A percentile compares a stretch with the other conserved stretches of the same genome.
Evolutionary conservation across 2,797 vertebrate genomes (phyloP).

Genomic region (Sternotherus odoratus): DNA sequence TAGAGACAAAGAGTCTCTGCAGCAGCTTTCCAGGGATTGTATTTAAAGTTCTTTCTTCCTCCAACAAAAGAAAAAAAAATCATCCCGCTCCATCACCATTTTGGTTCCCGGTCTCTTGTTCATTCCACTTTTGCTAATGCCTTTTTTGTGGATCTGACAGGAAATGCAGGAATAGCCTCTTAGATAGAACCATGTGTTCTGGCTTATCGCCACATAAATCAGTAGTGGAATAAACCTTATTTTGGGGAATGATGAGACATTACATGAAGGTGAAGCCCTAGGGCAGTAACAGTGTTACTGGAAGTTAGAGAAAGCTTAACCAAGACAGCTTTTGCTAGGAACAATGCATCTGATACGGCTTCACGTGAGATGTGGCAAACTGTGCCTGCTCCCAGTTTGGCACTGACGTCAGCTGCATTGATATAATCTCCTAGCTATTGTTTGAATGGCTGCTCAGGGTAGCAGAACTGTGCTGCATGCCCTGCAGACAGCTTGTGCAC

Average conservation of each 20-base stretch:
- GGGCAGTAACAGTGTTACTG: not conserved
- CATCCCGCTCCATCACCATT: not conserved
- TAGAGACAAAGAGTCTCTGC: not conserved
- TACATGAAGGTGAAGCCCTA: slow-evolving; percentile 2
- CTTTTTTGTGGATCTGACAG: slow-evolving; percentile 21
- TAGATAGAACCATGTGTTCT: slow-evolving; percentile 18
- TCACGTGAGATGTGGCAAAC: not conserved
- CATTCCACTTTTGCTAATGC: not conserved
- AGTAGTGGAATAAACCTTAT: slow-evolving; percentile 28
- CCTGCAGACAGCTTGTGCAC: not conserved
- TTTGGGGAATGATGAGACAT: slow-evolving; percentile 47
- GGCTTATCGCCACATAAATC: slow-evolving; percentile 19
- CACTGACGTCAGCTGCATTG: not conserved
- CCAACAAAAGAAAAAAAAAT: slow-evolving; percentile 30
- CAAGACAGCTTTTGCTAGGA: slow-evolving; percentile 28
- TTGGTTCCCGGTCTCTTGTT: slow-evolving; percentile 10
- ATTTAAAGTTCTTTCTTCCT: slow-evolving; percentile 30
- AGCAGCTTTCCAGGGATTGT: slow-evolving; percentile 4
- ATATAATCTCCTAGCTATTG: not conserved
- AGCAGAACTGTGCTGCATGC: not conserved
- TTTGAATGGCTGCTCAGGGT: not conserved
- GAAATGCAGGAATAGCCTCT: slow-evolving; percentile 34
- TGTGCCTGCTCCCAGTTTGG: not conserved
- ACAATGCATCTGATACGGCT: not conserved
- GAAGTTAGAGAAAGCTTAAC: not conserved